phyloP scores from a whole-genome alignment of 2,797 vertebrate species.

The Cercopithecus neglectus region DNA sequence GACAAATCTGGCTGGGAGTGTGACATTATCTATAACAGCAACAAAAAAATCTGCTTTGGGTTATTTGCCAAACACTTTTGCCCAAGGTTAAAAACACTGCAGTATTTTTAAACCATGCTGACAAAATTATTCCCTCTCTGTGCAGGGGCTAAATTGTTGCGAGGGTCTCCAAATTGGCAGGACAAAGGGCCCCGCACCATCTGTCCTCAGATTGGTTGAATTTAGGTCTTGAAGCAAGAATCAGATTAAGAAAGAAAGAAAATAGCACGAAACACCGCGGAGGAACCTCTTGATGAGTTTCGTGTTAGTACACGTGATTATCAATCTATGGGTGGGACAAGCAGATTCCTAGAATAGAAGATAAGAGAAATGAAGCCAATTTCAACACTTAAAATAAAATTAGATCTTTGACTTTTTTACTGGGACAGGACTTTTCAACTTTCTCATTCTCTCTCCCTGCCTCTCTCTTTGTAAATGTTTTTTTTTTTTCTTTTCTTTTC shows the following conservation, averaged over 20 bases:
- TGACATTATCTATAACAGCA: conserved; percentile 38
- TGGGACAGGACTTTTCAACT: neutral
- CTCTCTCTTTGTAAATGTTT: neutral
- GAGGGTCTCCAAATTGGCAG: conserved; percentile 44
- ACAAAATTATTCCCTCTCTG: conserved; percentile 29
- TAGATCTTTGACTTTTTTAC: neutral
- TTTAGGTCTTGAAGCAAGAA: conserved; percentile 24
- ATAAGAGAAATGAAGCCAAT: neutral
- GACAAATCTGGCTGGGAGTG: conserved; percentile 19
- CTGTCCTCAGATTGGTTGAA: conserved; percentile 40
- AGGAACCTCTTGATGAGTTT: neutral
- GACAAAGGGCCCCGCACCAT: conserved; percentile 35
- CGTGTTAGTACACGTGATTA: neutral
- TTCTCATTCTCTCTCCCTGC: neutral
- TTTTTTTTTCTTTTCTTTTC: neutral
- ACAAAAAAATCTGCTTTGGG: neutral
- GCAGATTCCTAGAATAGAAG: neutral
- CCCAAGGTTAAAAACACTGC: conserved; percentile 51
- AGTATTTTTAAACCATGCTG: conserved; percentile 57
- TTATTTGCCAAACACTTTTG: conserved; percentile 61
- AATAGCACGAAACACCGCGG: rapidly evolving
- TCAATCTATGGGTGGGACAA: neutral
- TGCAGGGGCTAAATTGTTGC: neutral
- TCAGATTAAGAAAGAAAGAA: neutral
- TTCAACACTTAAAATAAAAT: neutral